Conservation (phyloP, 1,140 invertebrate species). For the Bilobella aurantiaca region DNA sequence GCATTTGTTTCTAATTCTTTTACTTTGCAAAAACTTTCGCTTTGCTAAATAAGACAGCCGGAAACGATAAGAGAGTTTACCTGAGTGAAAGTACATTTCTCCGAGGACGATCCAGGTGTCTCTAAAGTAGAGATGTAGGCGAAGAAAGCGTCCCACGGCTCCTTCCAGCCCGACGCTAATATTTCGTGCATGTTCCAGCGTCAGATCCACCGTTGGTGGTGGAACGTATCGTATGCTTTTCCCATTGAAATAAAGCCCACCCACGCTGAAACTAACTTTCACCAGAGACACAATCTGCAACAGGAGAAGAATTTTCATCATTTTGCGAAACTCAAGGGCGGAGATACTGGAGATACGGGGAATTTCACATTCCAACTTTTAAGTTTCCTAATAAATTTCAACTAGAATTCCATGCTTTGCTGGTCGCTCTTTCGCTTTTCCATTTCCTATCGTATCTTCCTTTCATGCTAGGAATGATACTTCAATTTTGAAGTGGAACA, state of each 20-base stretch:
- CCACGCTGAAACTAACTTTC: constrained; percentile 59
- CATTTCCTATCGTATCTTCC: too few relatives aligned
- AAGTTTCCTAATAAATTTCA: too few relatives aligned
- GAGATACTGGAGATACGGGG: too few relatives aligned
- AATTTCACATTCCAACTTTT: too few relatives aligned
- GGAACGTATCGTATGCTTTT: constrained; percentile 63
- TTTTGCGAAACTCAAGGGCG: too few relatives aligned
- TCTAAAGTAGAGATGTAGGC: constrained; percentile 64
- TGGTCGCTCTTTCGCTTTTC: too few relatives aligned
- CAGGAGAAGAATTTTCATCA: constrained; percentile 1
- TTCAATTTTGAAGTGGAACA: background rate
- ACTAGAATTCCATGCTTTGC: too few relatives aligned
- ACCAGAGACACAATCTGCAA: constrained; percentile 57
- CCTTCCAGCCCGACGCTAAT: constrained; percentile 71
- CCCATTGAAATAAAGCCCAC: constrained; percentile 53
- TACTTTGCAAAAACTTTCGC: background rate
- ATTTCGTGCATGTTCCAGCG: constrained; percentile 68
- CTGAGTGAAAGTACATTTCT: constrained; percentile 69
- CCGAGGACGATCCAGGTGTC: constrained; percentile 77
- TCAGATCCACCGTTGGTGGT: constrained; percentile 46
- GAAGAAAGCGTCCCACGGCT: constrained; percentile 50
- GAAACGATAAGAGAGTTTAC: constrained; percentile 43
- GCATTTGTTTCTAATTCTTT: background rate
- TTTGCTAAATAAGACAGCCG: background rate
- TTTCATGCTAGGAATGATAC: too few relatives aligned